Evolutionary conservation across 2,888 invertebrate species (phyloP).

Genomic region (Drosophila anomelani): DNA sequence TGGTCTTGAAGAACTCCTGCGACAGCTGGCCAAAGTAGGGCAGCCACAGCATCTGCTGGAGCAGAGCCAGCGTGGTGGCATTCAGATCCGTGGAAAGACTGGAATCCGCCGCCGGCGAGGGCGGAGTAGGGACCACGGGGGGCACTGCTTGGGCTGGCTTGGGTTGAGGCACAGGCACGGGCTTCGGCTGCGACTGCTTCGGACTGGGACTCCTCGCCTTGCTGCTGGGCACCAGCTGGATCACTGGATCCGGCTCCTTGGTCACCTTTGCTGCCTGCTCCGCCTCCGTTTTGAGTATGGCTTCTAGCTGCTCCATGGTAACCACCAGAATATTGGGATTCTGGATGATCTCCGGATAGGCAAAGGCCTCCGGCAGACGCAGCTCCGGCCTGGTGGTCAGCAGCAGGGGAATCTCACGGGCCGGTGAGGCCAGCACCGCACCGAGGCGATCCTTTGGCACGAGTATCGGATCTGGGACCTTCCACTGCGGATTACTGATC

Average conservation of each 20-base stretch:
- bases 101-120: constrained; percentile 62
- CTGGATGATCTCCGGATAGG: constrained; percentile 89
- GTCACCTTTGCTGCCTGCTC: constrained; percentile 76
- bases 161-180: constrained; percentile 10
- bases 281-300: constrained; percentile 86
- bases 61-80: constrained; percentile 88
- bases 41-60: constrained; percentile 91
- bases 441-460: constrained; percentile 91
- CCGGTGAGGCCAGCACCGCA: constrained; percentile 89
- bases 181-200: constrained; percentile 24
- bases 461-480: constrained; percentile 92
- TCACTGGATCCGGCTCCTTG: constrained; percentile 24
- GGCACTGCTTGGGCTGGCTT: constrained; percentile 31
- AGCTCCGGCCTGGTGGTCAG: constrained; percentile 90
- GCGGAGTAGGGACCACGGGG: constrained; percentile 36
- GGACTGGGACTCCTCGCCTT: constrained; percentile 44
- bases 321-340: constrained; percentile 92
- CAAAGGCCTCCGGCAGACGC: constrained; percentile 90
- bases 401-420: constrained; percentile 91
- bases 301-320: constrained; percentile 90
- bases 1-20: constrained; percentile 85
- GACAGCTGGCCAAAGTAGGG: constrained; percentile 86
- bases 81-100: constrained; percentile 88
- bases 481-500: constrained; percentile 88
- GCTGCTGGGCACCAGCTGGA: constrained; percentile 26